These are phyloP conservation scores for Oxycera nigricornis DNA, from an alignment of 2,888 invertebrate genomes.

Conservation along the genomic window DNA sequence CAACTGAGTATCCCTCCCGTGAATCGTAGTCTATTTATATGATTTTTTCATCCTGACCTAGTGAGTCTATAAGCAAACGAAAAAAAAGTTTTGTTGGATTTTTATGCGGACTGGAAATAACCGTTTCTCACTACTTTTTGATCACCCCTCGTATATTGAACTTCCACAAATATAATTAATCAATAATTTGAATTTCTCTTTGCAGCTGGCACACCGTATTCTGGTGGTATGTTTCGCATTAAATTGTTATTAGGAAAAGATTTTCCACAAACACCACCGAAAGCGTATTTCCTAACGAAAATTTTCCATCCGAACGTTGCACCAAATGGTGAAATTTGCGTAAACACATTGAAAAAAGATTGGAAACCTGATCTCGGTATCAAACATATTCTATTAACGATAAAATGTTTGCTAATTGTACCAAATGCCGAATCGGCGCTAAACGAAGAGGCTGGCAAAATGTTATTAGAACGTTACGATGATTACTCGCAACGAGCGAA, in stretches of 20 bases:
- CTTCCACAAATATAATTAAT: not conserved
- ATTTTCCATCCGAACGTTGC: constrained; percentile 98
- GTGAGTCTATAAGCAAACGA: too few relatives aligned
- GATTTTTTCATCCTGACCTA: too few relatives aligned
- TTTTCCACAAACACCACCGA: constrained; percentile 91
- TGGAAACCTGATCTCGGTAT: constrained; percentile 96
- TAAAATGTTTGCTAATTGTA: constrained; percentile 94
- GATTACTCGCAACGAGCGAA: constrained; percentile 88
- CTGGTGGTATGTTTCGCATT: constrained; percentile 86
- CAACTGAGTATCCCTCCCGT: too few relatives aligned
- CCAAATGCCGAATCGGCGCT: constrained; percentile 97
- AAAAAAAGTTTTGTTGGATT: too few relatives aligned
- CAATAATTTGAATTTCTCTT: constrained; percentile 24
- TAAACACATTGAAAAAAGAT: constrained; percentile 94
- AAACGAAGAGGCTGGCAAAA: constrained; percentile 95
- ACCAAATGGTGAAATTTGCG: constrained; percentile 93
- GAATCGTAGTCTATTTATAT: too few relatives aligned
- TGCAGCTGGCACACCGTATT: constrained; percentile 89
- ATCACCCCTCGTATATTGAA: too few relatives aligned
- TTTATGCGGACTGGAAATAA: too few relatives aligned
- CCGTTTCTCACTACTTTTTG: too few relatives aligned
- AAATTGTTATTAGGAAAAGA: constrained; percentile 90
- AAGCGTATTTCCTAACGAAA: constrained; percentile 91
- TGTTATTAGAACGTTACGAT: constrained; percentile 90
- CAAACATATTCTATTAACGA: constrained; percentile 90